Evolutionary conservation across 2,888 invertebrate species (phyloP), one percentile per base, ranked within the genome.

Genomic region (Drosophila anceps): DNA sequence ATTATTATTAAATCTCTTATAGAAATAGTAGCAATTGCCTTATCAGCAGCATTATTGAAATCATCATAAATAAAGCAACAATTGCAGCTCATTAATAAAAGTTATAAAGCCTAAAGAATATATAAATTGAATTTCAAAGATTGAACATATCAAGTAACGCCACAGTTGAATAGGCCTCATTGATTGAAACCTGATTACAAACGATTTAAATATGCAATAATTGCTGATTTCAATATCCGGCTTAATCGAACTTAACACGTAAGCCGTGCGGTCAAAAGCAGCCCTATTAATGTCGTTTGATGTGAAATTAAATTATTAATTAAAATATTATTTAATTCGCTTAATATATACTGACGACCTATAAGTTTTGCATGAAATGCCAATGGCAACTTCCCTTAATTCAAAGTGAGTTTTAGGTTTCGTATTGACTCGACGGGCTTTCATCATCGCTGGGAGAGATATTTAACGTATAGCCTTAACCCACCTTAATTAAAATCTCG

Each of bases 401-500:
- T 15, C 24, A 43, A 35, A 41, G 44, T 12, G 29, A 18, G 35
- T 27, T 41, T 41, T 24, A 15, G 12, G n/a, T 12, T 61, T 12
- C 46, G 20, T 18, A 27, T 39, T 31, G 46, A n/a, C 8, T 37
- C 18, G 4, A 10, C 48, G 31, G 4, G n/a, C 12, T 31, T 46
- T 15, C 24, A 24, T 4, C 6, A 29, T 31, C 2, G 35, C 2
- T 33, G 37, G 29, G 2, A 41, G 33, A 44, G 46, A 18, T 53
- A 46, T 73, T 60, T 44, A 53, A 57, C 18, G 33, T 12, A 29
- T 29, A 20, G n/a, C 20, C 24, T 35, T 27, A 50, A 18, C 27
- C 37, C 44, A 46, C 33, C 80, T 83, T 81, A 88, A 83, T 88
- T 83, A 78, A 83, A 83, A 83, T 68, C 77, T 48, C 60, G 69